Base-by-base conservation (phyloP, 92 coral and sea anemone species). In the Chrysogorgia sp. region DNA sequence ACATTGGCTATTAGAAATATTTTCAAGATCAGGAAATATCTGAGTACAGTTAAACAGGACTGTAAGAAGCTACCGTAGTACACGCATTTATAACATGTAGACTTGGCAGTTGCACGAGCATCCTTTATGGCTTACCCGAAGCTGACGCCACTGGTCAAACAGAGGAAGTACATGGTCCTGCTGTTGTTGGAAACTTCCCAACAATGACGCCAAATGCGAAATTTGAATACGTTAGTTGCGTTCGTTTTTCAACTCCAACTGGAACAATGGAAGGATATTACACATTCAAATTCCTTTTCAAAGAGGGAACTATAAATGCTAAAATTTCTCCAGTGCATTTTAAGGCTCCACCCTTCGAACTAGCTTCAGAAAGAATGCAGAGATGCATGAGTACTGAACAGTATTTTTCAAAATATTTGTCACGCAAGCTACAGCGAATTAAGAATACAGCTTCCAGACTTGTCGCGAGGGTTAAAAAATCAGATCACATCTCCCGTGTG, bases 241-340 rank as follows among this genome's bases (percentile, higher is more conserved):
- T 97, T 29, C 87, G 92, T 33, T 96, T 96, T 63, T 70, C 90
- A 23, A 96, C 99, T 40, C 96, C 99, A 21, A 87, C 91, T 10
- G 99, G 99, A 14, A 69, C 79, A 24, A 96, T 96, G 99, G 91
- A 86, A 29, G 99, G 99, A 24, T 83, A 96, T 83, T 96, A 92
- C 64, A 80, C 74, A 19, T 96, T 96, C 79, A 88, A 64, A 31
- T 85, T 78, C 49, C 74, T 94, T 28, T 75, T 84, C 20, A 92
- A 79, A 77, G 72, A 48, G 7, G 96, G 91, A 3, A 71, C 79
- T 23, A 80, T 89, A 61, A 62, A 90, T 65, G 97, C 90, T 6
- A 61, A 67, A 34, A 84, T 96, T 19, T 92, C 97, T 22, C 86
- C 86, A 3, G 63, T 92, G 87, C 80, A 89, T 63, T 96, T 96